Base-by-base conservation (phyloP, 2,888 invertebrate species). In the Esperia sulphurella region DNA sequence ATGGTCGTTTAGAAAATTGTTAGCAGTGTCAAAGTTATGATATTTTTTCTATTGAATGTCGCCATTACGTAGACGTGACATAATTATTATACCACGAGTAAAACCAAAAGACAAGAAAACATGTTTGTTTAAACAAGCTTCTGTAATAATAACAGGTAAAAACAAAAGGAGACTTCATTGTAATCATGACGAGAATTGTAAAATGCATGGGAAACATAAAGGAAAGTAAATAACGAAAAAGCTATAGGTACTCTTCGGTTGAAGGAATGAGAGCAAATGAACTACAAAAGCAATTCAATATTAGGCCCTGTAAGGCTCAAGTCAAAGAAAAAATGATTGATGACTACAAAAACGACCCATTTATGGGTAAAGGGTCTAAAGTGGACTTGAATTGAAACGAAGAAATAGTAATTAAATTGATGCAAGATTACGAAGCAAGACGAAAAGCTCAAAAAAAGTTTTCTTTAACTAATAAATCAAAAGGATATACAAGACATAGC, bases 301-400 rank as follows among this genome's bases (percentile, higher is more conserved):
- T 35, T n/a, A 35, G n/a, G 3, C 9, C 9, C 3, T 35, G n/a
- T 5, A 35, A 35, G 35, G 35, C 35, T 31, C n/a, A 35, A n/a
- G n/a, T 21, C n/a, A 21, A 3, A 37, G 28, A 44, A 28, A 44
- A 37, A 28, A 44, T 37, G 13, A 28, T 37, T n/a, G 35, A 35
- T n/a, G 35, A 35, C 35, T 35, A 35, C 35, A 35, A 43, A 14
- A 0, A 31, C 8, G 10, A n/a, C 33, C 8, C 35, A 6, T 10
- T n/a, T 3, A 6, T 35, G 35, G n/a, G 3, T n/a, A 35, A 35
- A 43, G 33, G 14, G 9, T 35, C 57, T 10, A 58, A 56, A 39
- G 45, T 51, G 14, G 49, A 56, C 46, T 8, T 42, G 5, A 57
- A 55, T 6, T 50, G 53, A 39, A 52, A 57, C 40, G 54, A 56